A percentile compares a stretch with the other conserved stretches of the same genome.
phyloP scores from a whole-genome alignment of 2,113 vertebrate species.

The Acanthisitta chloris region DNA sequence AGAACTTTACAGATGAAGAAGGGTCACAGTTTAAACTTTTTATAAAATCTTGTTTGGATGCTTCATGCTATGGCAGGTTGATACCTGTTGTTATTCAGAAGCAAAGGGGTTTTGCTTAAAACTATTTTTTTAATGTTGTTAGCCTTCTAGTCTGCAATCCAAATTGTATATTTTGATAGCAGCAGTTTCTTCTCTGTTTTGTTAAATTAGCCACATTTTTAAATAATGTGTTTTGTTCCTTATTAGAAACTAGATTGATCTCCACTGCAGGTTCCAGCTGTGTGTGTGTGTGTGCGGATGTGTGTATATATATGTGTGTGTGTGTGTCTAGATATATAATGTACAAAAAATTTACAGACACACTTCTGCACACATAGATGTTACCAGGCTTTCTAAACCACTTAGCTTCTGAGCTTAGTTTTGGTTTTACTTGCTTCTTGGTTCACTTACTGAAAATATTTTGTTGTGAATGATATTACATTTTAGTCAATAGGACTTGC shows the following conservation, averaged over 20 bases:
- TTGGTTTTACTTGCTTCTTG: conserved; percentile 73
- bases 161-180: conserved; percentile 90
- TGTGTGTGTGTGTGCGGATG: conserved; percentile 46
- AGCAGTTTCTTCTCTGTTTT: conserved; percentile 79
- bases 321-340: conserved; percentile 67
- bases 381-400: conserved; percentile 70
- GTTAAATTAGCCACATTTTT: conserved; percentile 79
- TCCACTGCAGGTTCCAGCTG: conserved; percentile 61
- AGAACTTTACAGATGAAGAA: conserved; percentile 72
- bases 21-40: conserved; percentile 69
- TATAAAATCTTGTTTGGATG: conserved; percentile 73
- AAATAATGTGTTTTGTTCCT: conserved; percentile 71
- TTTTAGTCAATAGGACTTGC: conserved; percentile 71
- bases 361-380: conserved; percentile 20
- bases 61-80: conserved; percentile 68
- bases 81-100: conserved; percentile 72
- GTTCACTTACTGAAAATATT: conserved; percentile 73
- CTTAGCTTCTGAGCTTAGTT: conserved; percentile 74
- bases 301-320: conserved; percentile 51
- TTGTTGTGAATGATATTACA: conserved; percentile 70
- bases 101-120: conserved; percentile 80
- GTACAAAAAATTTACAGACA: conserved; percentile 40
- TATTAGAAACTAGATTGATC: conserved; percentile 67
- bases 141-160: conserved; percentile 81
- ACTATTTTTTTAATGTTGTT: conserved; percentile 85